A percentile compares a stretch with the other conserved stretches of the same genome.
Conservation (phyloP, 2,113 vertebrate species). For the Amazona guildingii region DNA sequence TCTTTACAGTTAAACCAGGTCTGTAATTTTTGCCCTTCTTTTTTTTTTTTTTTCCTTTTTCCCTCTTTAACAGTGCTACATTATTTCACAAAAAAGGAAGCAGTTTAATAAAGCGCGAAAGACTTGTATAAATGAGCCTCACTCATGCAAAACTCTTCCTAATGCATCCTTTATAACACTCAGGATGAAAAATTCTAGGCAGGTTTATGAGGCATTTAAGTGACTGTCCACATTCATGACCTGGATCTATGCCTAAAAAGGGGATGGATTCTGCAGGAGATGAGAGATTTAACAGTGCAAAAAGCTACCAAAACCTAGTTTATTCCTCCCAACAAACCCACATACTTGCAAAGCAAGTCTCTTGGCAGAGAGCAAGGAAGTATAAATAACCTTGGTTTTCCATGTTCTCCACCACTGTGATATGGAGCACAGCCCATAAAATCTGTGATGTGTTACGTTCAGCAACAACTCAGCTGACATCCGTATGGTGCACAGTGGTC, state of each 20-base stretch:
- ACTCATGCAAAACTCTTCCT: background rate
- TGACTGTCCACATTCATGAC: background rate
- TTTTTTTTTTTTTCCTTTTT: background rate
- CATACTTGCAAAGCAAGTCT: background rate
- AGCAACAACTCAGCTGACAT: background rate
- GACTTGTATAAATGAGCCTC: background rate
- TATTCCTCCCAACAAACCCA: background rate
- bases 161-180: background rate
- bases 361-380: background rate
- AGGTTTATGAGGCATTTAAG: background rate
- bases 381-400: conserved; percentile 20
- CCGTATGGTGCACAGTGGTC: background rate
- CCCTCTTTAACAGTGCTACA: background rate
- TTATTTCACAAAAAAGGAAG: conserved; percentile 16
- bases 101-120: background rate
- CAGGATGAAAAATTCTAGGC: background rate
- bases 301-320: background rate
- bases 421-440: conserved; percentile 13
- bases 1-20: conserved; percentile 10
- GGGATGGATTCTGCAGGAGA: background rate
- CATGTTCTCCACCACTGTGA: background rate
- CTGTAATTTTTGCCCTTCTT: background rate
- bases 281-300: background rate
- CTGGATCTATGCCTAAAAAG: background rate
- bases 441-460: background rate